Evolutionary conservation across 2,888 invertebrate species (phyloP), one percentile per base, ranked within the genome.

Genomic region (Pyrrhia umbra): DNA sequence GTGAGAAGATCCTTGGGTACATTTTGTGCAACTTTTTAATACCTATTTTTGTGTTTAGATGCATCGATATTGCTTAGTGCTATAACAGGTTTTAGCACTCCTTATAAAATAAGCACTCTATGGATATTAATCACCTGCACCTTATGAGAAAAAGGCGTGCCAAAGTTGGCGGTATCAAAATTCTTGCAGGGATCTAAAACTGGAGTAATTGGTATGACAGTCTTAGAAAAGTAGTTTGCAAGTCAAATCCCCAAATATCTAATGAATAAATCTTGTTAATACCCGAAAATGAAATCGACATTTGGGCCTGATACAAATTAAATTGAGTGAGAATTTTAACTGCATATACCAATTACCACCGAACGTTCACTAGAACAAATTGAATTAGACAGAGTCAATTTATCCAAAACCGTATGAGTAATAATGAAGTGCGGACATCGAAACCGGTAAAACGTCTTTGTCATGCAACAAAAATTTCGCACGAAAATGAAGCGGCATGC

Each of bases 391-490:
- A 59, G 45, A 47, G 63, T 47, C 47, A 60, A 60, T 68, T 52
- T 63, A 63, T 54, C 39, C 13, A 45, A 65, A 60, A 70, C 55
- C 46, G 65, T 71, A 55, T 77, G 75, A 81, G 75, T 77, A 77
- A 80, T 79, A 68, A 62, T 47, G 39, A 73, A 68, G 42, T 77
- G 65, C 59, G 62, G 60, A 51, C 60, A 52, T 56, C 51, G 61
- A 77, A 85, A 87, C 86, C 82, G 82, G 85, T 84, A 81, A 77
- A 80, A 81, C 79, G 60, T 42, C 75, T 80, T 77, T 52, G 83
- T 86, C 87, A 85, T 85, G 84, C 82, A 74, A 79, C 66, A 84
- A 85, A 81, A 75, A 84, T 84, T 75, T 69, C 63, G 59, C 61
- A 64, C 69, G 64, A 79, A 78, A 81, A 75, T 74, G 69, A 79